These are phyloP conservation scores for Nycticryphes semicollaris DNA, from an alignment of 2,113 vertebrate species.

Conservation along the genomic window DNA sequence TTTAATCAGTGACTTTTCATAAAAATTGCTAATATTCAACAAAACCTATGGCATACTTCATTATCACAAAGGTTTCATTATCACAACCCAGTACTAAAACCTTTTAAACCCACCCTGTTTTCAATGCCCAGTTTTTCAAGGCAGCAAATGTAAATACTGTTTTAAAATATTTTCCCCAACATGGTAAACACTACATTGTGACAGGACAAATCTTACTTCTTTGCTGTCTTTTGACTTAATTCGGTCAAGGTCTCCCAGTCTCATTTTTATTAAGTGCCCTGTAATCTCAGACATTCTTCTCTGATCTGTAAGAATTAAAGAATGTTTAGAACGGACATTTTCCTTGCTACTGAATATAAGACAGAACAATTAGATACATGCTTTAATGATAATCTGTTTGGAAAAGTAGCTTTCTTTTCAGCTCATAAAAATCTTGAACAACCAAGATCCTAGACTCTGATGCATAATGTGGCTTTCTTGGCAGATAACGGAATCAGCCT, in stretches of 20 bases:
- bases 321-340: not conserved
- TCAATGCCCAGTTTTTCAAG: not conserved
- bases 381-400: not conserved
- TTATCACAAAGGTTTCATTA: not conserved
- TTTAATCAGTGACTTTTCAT: not conserved
- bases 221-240: slow-evolving; percentile 88
- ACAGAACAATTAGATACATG: not conserved
- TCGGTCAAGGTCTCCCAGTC: slow-evolving; percentile 89
- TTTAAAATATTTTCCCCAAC: not conserved
- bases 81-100: not conserved
- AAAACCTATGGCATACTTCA: not conserved
- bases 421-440: not conserved
- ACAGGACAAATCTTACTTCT: slow-evolving; percentile 81
- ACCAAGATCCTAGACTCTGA: not conserved
- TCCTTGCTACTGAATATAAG: not conserved
- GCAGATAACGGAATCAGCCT: not conserved
- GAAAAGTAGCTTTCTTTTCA: not conserved
- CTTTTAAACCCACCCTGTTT: not conserved
- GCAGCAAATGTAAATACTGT: not conserved
- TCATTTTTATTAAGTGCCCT: slow-evolving; percentile 91
- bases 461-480: not conserved
- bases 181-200: not conserved
- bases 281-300: slow-evolving; percentile 94
- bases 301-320: slow-evolving; percentile 82
- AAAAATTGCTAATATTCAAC: not conserved